Percentiles rank a stretch among this genome's conserved stretches.
These are phyloP conservation scores for Rhagium mordax DNA, from an alignment of 2,888 invertebrate genomes.

Conservation along the genomic window DNA sequence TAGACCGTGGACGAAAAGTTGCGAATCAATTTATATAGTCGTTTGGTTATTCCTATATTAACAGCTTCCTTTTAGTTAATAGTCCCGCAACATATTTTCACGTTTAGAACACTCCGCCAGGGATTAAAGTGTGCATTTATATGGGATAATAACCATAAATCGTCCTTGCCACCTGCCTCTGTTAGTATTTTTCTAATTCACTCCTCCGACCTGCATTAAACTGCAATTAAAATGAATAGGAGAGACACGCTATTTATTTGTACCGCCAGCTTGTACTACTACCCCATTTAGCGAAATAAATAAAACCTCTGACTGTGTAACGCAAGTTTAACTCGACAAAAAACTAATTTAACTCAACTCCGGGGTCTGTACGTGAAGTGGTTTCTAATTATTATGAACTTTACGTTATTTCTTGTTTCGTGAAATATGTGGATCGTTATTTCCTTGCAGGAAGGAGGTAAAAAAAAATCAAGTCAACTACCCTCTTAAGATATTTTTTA, in stretches of 20 bases:
- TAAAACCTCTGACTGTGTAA: neutral
- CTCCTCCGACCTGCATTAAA: neutral
- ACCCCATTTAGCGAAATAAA: neutral
- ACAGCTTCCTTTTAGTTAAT: neutral
- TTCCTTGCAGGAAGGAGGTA: neutral
- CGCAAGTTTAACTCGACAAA: neutral
- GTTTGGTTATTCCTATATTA: neutral
- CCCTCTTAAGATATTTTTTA: too few relatives aligned
- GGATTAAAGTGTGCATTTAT: conserved; percentile 5
- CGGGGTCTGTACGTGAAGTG: neutral
- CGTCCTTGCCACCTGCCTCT: neutral
- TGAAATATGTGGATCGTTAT: neutral
- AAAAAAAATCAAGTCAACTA: too few relatives aligned
- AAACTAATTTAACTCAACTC: neutral
- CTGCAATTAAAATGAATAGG: neutral
- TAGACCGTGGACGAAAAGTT: too few relatives aligned
- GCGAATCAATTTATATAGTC: too few relatives aligned
- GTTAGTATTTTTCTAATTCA: neutral
- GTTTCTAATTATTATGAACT: neutral
- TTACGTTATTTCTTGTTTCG: neutral
- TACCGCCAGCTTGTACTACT: neutral
- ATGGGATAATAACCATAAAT: conserved; percentile 10
- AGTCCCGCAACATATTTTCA: conserved; percentile 1
- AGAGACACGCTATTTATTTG: neutral
- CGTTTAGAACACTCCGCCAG: neutral